Conservation (phyloP, 2,888 invertebrate genomes). For the Sussaba pulchella region DNA sequence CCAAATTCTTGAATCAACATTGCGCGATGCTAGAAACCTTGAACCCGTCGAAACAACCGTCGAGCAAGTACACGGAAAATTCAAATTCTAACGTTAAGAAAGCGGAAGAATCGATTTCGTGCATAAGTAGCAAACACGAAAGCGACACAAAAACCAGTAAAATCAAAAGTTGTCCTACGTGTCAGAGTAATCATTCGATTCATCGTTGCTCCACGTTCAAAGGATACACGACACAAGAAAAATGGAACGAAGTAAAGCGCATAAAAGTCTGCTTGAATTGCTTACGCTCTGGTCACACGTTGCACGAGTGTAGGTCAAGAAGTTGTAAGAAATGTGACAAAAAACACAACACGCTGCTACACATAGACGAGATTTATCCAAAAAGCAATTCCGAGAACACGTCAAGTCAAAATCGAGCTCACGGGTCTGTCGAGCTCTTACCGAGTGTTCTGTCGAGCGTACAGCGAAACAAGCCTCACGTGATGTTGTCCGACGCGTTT, state of each 20-base stretch:
- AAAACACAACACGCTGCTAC: slow-evolving; percentile 45
- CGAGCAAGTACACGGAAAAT: no score
- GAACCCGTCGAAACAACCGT: no score
- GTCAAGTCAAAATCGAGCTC: not conserved
- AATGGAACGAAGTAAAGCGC: slow-evolving; percentile 48
- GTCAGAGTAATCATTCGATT: slow-evolving; percentile 50
- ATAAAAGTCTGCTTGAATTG: slow-evolving; percentile 54
- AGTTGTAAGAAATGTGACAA: slow-evolving; percentile 31
- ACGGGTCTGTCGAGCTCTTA: not conserved
- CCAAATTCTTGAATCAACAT: no score
- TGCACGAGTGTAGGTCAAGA: slow-evolving; percentile 51
- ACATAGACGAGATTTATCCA: slow-evolving; percentile 53
- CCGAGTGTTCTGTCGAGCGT: not conserved
- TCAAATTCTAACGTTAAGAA: no score
- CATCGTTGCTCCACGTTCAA: slow-evolving; percentile 52
- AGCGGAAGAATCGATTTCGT: no score
- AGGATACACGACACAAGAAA: slow-evolving; percentile 43
- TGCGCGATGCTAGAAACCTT: no score
- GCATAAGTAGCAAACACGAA: no score
- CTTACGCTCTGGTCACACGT: slow-evolving; percentile 44
- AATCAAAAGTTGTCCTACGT: slow-evolving; percentile 41
- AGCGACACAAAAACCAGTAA: no score
- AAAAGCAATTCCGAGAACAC: no score
- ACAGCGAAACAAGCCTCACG: slow-evolving; percentile 32
- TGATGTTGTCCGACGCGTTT: slow-evolving; percentile 58